These are phyloP conservation scores for Gila robusta DNA, from an alignment of 2,797 vertebrate species.

Conservation along the genomic window DNA sequence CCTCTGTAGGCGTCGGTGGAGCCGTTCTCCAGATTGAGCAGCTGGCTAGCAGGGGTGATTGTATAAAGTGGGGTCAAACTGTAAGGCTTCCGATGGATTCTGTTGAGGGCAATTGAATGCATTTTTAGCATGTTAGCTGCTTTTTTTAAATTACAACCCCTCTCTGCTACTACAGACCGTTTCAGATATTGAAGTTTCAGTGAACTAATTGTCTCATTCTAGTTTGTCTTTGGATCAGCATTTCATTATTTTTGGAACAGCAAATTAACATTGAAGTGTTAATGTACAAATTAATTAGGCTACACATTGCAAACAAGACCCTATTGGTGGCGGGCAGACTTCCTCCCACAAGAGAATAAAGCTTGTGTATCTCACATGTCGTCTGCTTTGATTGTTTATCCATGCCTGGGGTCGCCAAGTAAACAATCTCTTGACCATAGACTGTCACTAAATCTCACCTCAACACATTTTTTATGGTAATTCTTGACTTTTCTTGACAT, in stretches of 20 bases:
- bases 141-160: neutral
- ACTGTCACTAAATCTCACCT: neutral
- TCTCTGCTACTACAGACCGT: neutral
- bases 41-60: conserved; percentile 22
- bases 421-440: neutral
- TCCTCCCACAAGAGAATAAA: conserved; percentile 78
- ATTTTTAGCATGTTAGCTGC: neutral
- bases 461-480: neutral
- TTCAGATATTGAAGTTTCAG: neutral
- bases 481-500: neutral
- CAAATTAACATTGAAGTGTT: conserved; percentile 29
- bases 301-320: conserved; percentile 38
- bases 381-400: conserved; percentile 81
- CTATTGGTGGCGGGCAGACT: conserved; percentile 69
- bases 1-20: conserved; percentile 46
- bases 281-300: conserved; percentile 15
- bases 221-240: neutral
- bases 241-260: neutral
- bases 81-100: conserved; percentile 10
- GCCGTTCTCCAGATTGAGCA: conserved; percentile 24
- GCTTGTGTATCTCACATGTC: conserved; percentile 82
- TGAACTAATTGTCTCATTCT: neutral
- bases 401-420: conserved; percentile 72
- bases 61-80: conserved; percentile 35
- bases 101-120: neutral